phyloP scores from a whole-genome alignment of 2,888 invertebrate species.

The Tuberolachnus salignus region DNA sequence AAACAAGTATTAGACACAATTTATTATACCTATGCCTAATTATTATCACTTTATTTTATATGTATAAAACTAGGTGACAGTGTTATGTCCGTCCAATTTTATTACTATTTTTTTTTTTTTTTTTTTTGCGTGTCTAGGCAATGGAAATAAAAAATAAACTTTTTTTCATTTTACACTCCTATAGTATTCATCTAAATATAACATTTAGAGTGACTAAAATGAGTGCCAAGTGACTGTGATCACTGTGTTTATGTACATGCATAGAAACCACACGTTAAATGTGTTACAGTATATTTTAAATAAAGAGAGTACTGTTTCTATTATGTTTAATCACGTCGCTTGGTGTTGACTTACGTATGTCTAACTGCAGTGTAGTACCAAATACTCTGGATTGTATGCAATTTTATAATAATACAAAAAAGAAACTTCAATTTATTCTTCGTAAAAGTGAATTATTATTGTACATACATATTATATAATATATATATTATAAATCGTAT shows the following conservation, averaged over 20 bases:
- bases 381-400: neutral
- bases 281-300: neutral
- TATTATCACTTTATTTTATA: slow-evolving; percentile 30
- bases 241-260: neutral
- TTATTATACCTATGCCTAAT: slow-evolving; percentile 39
- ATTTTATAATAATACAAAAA: neutral
- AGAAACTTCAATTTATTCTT: neutral
- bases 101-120: slow-evolving; percentile 39
- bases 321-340: neutral
- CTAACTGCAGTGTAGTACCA: neutral
- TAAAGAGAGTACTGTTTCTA: neutral
- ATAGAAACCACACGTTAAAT: neutral
- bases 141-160: slow-evolving; percentile 30
- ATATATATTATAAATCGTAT: neutral
- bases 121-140: slow-evolving; percentile 28
- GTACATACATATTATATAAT: neutral
- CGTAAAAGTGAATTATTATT: neutral
- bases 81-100: slow-evolving; percentile 48
- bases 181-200: slow-evolving; percentile 42
- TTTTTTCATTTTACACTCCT: slow-evolving; percentile 22
- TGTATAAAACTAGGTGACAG: slow-evolving; percentile 27
- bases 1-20: slow-evolving; percentile 36
- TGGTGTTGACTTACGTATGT: slow-evolving; percentile 22
- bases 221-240: slow-evolving; percentile 21
- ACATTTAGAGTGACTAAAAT: neutral